Conservation (phyloP, 2,113 vertebrate genomes). For the Galeopterus variegatus region DNA sequence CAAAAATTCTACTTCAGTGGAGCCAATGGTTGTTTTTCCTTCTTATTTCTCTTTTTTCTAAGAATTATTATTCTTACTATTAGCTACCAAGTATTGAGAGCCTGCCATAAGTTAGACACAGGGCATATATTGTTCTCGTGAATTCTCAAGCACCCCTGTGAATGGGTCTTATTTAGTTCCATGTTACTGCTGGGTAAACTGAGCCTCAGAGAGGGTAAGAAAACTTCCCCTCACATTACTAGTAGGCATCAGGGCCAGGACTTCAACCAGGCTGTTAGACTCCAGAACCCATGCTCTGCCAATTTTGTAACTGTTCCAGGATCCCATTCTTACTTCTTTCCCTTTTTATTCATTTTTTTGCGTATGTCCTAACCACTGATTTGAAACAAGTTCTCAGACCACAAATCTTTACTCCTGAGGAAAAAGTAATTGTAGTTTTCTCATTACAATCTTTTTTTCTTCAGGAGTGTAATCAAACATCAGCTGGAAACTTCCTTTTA, state of each 20-base stretch:
- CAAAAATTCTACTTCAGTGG: neutral
- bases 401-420: conserved; percentile 13
- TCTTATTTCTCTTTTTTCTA: neutral
- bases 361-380: conserved; percentile 24
- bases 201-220: neutral
- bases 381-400: conserved; percentile 46
- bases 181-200: neutral
- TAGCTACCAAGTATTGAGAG: neutral
- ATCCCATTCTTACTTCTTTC: neutral
- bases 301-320: neutral
- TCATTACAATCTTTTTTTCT: neutral
- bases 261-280: neutral
- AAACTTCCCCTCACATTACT: neutral
- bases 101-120: neutral
- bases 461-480: conserved; percentile 65
- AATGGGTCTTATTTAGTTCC: neutral
- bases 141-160: neutral
- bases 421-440: neutral
- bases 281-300: neutral
- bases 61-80: neutral
- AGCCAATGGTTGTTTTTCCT: neutral
- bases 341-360: neutral
- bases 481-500: conserved; percentile 68
- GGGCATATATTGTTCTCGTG: neutral
- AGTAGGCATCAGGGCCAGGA: neutral